Conservation (phyloP, 1,140 invertebrate species). For the Zaprionus ghesquierei region DNA sequence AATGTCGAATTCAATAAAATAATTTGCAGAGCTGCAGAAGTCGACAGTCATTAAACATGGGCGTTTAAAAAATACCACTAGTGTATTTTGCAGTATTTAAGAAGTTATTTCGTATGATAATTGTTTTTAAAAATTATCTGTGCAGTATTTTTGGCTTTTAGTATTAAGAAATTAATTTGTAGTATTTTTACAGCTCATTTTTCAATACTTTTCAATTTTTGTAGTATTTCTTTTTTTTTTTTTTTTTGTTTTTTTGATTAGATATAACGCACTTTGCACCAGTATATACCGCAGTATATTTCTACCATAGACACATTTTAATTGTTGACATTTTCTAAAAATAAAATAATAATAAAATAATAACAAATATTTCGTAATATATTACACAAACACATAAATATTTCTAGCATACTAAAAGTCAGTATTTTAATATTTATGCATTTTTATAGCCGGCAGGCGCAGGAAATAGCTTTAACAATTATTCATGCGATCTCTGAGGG, state of each 20-base stretch:
- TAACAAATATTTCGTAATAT: background rate
- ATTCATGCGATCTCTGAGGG: slow-evolving; percentile 28
- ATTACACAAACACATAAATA: background rate
- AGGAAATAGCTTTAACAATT: slow-evolving; percentile 15
- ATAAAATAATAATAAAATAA: background rate
- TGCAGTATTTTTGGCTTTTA: too few relatives aligned
- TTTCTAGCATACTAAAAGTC: background rate
- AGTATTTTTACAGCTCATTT: background rate
- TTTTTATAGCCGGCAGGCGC: background rate
- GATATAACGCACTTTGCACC: too few relatives aligned
- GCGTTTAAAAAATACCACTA: background rate
- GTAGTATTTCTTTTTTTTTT: too few relatives aligned
- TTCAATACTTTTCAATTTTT: background rate
- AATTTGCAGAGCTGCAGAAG: background rate
- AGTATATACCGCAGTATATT: too few relatives aligned
- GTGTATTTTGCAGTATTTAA: background rate
- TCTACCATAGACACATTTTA: too few relatives aligned
- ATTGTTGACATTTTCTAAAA: too few relatives aligned
- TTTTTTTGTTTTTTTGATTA: too few relatives aligned
- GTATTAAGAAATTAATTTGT: background rate
- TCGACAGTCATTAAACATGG: too few relatives aligned
- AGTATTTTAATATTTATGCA: background rate
- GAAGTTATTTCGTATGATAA: background rate
- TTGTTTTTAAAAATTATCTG: background rate
- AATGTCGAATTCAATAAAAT: slow-evolving; percentile 1